These are phyloP conservation scores for Cichlasoma orientale DNA, from an alignment of 2,797 vertebrate species.

Conservation along the genomic window DNA sequence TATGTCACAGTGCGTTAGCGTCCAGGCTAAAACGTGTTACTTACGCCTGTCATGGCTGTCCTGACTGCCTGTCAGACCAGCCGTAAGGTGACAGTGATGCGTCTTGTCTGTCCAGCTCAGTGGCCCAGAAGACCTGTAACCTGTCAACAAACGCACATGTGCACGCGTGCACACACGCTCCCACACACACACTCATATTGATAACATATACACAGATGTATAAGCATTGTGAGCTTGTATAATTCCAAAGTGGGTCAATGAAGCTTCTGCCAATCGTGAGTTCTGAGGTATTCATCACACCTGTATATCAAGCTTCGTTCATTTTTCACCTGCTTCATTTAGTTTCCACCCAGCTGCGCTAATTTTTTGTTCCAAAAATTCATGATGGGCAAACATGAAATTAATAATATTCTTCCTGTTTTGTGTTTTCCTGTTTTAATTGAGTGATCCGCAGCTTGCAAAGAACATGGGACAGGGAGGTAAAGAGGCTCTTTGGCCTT, in stretches of 20 bases:
- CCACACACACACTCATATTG: neutral
- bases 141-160: constrained; percentile 51
- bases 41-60: constrained; percentile 77
- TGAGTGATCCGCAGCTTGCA: no score
- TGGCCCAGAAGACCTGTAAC: constrained; percentile 77
- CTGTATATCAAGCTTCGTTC: neutral
- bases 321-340: constrained; percentile 7
- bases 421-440: no score
- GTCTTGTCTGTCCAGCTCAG: constrained; percentile 68
- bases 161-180: neutral
- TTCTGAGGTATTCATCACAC: constrained; percentile 13
- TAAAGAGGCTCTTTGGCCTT: no score
- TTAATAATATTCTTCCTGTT: neutral
- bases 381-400: neutral
- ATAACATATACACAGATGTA: neutral
- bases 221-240: neutral
- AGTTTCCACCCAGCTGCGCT: neutral
- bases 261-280: neutral
- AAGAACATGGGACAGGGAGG: no score
- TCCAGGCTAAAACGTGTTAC: constrained; percentile 76
- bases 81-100: constrained; percentile 77
- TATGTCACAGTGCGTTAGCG: constrained; percentile 74
- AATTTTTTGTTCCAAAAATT: neutral
- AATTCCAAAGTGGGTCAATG: neutral
- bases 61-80: constrained; percentile 66